Evolutionary conservation across 1,140 invertebrate genomes (phyloP).

Genomic region (Drosophila oshimai): DNA sequence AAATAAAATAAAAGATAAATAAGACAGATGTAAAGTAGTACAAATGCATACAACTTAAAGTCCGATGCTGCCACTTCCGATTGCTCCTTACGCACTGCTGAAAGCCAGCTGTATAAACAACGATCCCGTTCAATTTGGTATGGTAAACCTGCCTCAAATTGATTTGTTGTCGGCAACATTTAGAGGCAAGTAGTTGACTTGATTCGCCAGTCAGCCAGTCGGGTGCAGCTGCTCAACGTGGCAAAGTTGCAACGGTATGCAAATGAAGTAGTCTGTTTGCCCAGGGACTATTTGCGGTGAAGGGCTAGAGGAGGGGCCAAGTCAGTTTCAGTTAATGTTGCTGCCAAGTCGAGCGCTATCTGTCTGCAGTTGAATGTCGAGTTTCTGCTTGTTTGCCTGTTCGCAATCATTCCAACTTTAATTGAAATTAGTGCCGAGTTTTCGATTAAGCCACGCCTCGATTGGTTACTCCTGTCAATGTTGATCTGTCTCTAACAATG

Average conservation of each 20-base stretch:
- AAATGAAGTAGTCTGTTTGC: conserved; percentile 65
- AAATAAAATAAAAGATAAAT: no score
- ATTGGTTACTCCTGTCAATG: conserved; percentile 34
- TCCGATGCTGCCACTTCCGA: conserved; percentile 3
- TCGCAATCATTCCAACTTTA: conserved; percentile 64
- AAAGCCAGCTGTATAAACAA: conserved; percentile 19
- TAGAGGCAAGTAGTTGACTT: conserved; percentile 36
- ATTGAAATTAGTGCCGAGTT: conserved; percentile 75
- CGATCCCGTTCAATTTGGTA: conserved; percentile 49
- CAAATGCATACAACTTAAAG: conserved; percentile 1
- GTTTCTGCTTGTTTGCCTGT: conserved; percentile 28
- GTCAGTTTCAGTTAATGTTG: conserved; percentile 54
- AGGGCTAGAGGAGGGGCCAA: neutral
- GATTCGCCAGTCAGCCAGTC: conserved; percentile 16
- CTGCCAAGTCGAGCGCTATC: conserved; percentile 55
- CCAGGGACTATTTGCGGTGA: conserved; percentile 27
- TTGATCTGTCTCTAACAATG: conserved; percentile 32
- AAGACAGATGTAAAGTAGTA: neutral
- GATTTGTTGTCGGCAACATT: conserved; percentile 69
- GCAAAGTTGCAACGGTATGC: conserved; percentile 40
- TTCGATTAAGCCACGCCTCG: conserved; percentile 60
- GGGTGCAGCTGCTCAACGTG: conserved; percentile 12
- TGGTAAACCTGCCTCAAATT: conserved; percentile 61
- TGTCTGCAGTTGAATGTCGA: conserved; percentile 26
- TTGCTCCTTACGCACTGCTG: neutral